Conservation (phyloP, 2,888 invertebrate species). For the Empis livida region DNA sequence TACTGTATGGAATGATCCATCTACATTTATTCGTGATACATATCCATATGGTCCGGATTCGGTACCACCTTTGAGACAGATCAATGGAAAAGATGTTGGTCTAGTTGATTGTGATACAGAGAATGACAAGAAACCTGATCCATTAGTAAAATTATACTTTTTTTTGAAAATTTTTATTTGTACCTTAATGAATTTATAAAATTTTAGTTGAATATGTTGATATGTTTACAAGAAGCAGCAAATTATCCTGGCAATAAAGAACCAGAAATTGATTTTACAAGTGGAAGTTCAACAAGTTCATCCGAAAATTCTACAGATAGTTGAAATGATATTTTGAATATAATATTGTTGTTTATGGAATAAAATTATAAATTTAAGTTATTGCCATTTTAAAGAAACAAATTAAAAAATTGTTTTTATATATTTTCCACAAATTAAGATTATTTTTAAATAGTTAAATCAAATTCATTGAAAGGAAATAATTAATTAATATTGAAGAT, state of each 20-base stretch:
- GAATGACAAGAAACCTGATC: slow-evolving; percentile 59
- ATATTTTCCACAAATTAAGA: too few relatives aligned
- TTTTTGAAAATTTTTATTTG: not conserved
- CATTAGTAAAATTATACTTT: slow-evolving; percentile 65
- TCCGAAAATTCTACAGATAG: slow-evolving; percentile 47
- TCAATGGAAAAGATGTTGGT: slow-evolving; percentile 88
- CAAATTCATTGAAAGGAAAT: too few relatives aligned
- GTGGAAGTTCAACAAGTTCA: slow-evolving; percentile 64
- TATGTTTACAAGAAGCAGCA: slow-evolving; percentile 91
- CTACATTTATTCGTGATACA: slow-evolving; percentile 78
- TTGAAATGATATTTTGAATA: too few relatives aligned
- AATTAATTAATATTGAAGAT: too few relatives aligned
- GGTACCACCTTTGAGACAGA: slow-evolving; percentile 47
- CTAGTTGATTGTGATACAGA: slow-evolving; percentile 54
- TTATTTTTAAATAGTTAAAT: too few relatives aligned
- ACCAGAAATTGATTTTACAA: slow-evolving; percentile 81
- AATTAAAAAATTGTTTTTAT: too few relatives aligned
- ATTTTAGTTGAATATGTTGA: slow-evolving; percentile 80
- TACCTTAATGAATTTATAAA: slow-evolving; percentile 1
- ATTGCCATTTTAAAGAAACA: too few relatives aligned
- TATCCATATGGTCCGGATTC: slow-evolving; percentile 57
- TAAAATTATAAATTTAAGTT: too few relatives aligned
- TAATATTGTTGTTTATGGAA: too few relatives aligned
- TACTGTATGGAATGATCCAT: slow-evolving; percentile 87
- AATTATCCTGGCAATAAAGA: slow-evolving; percentile 84